Percentiles rank a stretch among this genome's conserved stretches.
phyloP scores from a whole-genome alignment of 2,888 invertebrate genomes.

The Rambutsinella grinnellia region DNA sequence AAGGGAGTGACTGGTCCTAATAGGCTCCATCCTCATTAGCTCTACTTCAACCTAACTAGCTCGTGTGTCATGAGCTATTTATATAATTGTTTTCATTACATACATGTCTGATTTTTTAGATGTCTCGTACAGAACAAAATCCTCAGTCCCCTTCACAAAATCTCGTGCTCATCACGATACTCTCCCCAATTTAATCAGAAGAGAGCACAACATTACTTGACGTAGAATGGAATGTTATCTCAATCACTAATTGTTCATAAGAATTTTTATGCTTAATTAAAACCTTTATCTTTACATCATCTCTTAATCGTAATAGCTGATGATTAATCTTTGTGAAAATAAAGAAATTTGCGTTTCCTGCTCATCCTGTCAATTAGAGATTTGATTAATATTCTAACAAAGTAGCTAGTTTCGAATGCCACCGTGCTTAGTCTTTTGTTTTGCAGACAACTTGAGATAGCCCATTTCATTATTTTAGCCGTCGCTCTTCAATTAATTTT shows the following conservation, averaged over 20 bases:
- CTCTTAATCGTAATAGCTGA: not conserved
- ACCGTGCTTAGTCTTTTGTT: too few relatives aligned
- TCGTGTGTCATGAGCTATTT: not conserved
- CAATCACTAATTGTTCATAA: not conserved
- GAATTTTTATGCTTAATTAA: not conserved
- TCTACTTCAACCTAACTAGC: not conserved
- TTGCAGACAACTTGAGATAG: too few relatives aligned
- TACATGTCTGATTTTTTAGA: not conserved
- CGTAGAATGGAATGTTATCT: not conserved
- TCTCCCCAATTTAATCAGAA: slow-evolving; percentile 24
- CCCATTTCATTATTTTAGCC: slow-evolving; percentile 32
- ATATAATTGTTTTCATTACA: not conserved
- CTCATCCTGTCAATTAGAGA: slow-evolving; percentile 30
- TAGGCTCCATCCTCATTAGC: slow-evolving; percentile 63
- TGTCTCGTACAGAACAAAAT: not conserved
- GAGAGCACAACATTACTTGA: not conserved
- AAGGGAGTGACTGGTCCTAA: slow-evolving; percentile 40
- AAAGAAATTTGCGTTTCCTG: slow-evolving; percentile 65
- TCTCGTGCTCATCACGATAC: not conserved
- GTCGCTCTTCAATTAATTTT: slow-evolving; percentile 49
- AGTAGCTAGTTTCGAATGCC: too few relatives aligned
- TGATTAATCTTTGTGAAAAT: not conserved
- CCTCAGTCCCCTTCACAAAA: not conserved
- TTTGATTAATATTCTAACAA: slow-evolving; percentile 3
- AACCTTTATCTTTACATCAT: not conserved